Conservation (phyloP, 92 coral and sea anemone species). For the Zoanthus sansibaricus region DNA sequence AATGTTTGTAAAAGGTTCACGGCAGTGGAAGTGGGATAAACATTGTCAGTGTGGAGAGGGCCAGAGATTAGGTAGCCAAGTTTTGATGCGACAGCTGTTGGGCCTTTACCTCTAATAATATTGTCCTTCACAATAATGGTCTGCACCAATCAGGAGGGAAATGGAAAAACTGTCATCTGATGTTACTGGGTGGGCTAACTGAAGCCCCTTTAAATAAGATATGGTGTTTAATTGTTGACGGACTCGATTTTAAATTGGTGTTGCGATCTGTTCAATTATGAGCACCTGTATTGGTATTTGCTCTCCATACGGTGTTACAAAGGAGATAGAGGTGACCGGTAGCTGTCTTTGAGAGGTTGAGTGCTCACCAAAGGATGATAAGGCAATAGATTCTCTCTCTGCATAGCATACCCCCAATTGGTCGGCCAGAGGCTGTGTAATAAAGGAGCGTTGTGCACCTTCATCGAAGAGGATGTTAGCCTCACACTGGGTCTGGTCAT, state of each 20-base stretch:
- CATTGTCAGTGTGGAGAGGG: conserved; percentile 25
- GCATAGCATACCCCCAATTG: conserved; percentile 3
- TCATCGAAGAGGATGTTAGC: conserved; percentile 15
- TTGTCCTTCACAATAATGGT: conserved; percentile 69
- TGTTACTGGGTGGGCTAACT: conserved; percentile 67
- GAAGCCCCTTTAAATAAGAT: conserved; percentile 49
- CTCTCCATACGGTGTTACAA: conserved; percentile 40
- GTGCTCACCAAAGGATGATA: not conserved
- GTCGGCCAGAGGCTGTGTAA: conserved; percentile 3
- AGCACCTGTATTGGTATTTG: conserved; percentile 55
- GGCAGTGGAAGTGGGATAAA: conserved; percentile 11
- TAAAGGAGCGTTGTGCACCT: conserved; percentile 21
- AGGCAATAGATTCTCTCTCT: conserved; percentile 19
- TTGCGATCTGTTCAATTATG: conserved; percentile 54
- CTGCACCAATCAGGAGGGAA: conserved; percentile 65
- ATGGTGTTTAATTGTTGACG: conserved; percentile 36
- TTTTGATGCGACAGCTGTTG: conserved; percentile 56
- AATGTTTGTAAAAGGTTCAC: no score
- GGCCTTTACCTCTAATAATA: conserved; percentile 7
- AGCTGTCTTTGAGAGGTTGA: conserved; percentile 45
- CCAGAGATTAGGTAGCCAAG: conserved; percentile 68
- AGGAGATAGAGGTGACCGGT: conserved; percentile 43
- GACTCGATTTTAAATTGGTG: conserved; percentile 48
- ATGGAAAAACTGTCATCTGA: conserved; percentile 60
- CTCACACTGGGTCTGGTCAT: conserved; percentile 13